phyloP scores from a whole-genome alignment of 2,888 invertebrate genomes.

The Hirtodrosophila confusa region DNA sequence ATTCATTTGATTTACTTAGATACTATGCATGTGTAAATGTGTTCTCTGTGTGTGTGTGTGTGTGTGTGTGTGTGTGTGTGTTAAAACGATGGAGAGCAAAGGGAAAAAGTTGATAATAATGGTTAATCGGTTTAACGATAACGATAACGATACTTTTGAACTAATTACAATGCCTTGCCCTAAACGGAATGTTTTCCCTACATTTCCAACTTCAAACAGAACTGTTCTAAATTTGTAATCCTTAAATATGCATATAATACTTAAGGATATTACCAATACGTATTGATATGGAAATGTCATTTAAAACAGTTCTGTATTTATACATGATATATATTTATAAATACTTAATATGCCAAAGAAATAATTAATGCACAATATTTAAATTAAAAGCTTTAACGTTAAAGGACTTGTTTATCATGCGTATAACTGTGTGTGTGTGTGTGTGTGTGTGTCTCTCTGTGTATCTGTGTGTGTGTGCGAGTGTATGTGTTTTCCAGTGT shows the following conservation, averaged over 20 bases:
- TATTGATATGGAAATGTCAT: conserved; percentile 5
- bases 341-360: conserved; percentile 28
- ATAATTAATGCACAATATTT: conserved; percentile 8
- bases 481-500: conserved; percentile 22
- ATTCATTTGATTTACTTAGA: conserved; percentile 60
- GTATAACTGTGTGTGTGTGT: conserved; percentile 5
- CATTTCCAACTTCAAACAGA: conserved; percentile 37
- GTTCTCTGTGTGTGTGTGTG: conserved; percentile 23
- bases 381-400: conserved; percentile 37
- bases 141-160: conserved; percentile 46
- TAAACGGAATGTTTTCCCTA: conserved; percentile 54
- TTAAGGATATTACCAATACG: conserved; percentile 1
- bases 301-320: conserved; percentile 25
- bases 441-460: conserved; percentile 3
- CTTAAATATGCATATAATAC: neutral
- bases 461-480: conserved; percentile 1
- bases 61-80: conserved; percentile 26
- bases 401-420: conserved; percentile 24
- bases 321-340: conserved; percentile 9
- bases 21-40: conserved; percentile 19
- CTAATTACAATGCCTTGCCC: conserved; percentile 56
- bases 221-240: conserved; percentile 15
- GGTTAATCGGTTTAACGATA: conserved; percentile 43
- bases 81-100: conserved; percentile 42
- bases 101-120: conserved; percentile 21